Base-by-base conservation (phyloP, 2,113 vertebrate species). In the Oreochromis spilurus region DNA sequence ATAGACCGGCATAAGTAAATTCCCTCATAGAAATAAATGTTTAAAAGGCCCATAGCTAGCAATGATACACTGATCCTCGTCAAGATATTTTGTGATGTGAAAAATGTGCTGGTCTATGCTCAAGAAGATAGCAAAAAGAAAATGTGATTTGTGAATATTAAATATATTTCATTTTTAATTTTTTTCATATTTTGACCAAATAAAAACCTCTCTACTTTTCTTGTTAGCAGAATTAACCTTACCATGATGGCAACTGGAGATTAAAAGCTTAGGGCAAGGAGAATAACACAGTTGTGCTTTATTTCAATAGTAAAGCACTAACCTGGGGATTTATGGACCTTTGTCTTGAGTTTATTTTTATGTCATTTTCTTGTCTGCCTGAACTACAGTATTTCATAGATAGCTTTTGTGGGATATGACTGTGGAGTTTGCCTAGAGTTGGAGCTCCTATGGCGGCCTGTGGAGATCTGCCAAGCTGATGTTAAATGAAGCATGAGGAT, bases 401-500 rank as follows among this genome's bases (percentile, higher is more conserved):
- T 31, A 19, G 43, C 26, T 38, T 8, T 31, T 50, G 70, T 77
- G 24, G 24, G 24, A 77, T 77, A 50, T 19, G 26, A 77, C 43
- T 77, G 24, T 50, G 43, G 16, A 24, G 12, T 62, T 21, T 57
- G 38, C 55, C 8, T 50, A 1, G 24, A 80, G 7, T 62, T 19
- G 9, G 55, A 79, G 4, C 5, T 29, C 65, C 43, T 67, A 24
- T 48, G 55, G 43, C 16, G 13, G 34, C 67, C 70, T 52, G 60
- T n/a, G 21, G 34, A 34, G 40, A 52, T 60, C 62, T 57, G 31
- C 70, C 58, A 26, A 21, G 19, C 54, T 79, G 52, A 65, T 54
- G 81, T 84, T 70, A 89, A 87, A 84, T 83, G 45, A 87, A 82
- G 77, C 38, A 38, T 57, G 38, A 81, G 12, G 50, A 40, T 77